phyloP scores from a whole-genome alignment of 1,140 invertebrate species.

The Camponotus floridanus region DNA sequence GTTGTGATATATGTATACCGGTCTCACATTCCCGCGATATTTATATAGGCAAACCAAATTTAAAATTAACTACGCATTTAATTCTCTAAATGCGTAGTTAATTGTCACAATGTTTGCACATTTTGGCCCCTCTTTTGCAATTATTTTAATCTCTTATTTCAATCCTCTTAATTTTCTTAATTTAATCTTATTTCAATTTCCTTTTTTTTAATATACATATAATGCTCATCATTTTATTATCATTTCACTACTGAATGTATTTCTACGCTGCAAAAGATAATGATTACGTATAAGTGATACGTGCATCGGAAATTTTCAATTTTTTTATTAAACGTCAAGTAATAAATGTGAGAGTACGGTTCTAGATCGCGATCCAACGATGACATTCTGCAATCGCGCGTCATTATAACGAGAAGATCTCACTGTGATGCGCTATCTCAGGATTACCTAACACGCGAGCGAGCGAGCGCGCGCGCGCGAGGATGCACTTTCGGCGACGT shows the following conservation, averaged over 20 bases:
- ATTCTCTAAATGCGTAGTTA: background rate
- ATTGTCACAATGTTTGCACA: background rate
- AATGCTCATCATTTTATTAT: background rate
- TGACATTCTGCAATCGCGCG: conserved; percentile 37
- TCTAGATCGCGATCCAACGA: conserved; percentile 25
- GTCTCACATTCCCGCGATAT: background rate
- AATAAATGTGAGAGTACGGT: background rate
- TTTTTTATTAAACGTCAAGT: background rate
- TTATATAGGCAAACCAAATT: conserved; percentile 23
- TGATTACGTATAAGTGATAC: background rate
- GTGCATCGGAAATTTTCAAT: background rate
- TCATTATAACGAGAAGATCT: conserved; percentile 35
- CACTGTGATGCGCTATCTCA: conserved; percentile 67
- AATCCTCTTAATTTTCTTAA: background rate
- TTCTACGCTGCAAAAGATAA: background rate
- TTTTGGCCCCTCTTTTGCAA: background rate
- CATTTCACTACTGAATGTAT: background rate
- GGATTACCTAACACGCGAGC: conserved; percentile 74
- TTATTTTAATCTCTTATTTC: conserved; percentile 10
- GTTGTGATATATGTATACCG: background rate
- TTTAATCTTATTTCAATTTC: background rate
- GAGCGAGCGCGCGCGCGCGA: conserved; percentile 49
- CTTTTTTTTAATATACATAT: background rate
- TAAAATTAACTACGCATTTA: conserved; percentile 2
- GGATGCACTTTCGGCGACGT: conserved; percentile 72